A percentile compares a stretch with the other conserved stretches of the same genome.
Conservation (phyloP, 2,113 vertebrate species). For the Lepisosteus osseus region DNA sequence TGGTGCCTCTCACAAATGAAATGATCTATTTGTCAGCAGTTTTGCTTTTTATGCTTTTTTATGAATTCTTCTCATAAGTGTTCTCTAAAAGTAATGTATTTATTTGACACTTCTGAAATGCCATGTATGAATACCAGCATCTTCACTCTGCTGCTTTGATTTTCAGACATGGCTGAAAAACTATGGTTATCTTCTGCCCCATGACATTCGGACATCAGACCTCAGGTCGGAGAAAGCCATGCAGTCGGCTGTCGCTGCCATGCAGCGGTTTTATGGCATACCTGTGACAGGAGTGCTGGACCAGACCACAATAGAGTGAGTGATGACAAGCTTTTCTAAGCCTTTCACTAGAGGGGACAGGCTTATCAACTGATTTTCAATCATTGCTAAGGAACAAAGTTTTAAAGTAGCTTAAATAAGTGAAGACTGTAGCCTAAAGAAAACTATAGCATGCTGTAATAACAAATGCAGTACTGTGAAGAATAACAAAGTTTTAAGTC, state of each 20-base stretch:
- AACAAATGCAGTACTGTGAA: too few relatives aligned
- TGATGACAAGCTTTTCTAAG: conserved; percentile 9
- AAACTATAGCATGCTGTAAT: too few relatives aligned
- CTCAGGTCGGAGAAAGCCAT: conserved; percentile 82
- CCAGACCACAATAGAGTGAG: conserved; percentile 85
- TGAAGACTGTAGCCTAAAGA: too few relatives aligned
- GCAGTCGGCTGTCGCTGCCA: conserved; percentile 84
- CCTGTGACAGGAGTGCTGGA: conserved; percentile 85
- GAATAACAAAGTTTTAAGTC: too few relatives aligned
- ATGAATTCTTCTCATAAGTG: neutral
- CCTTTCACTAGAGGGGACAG: too few relatives aligned
- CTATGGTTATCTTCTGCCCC: conserved; percentile 85
- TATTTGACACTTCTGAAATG: neutral
- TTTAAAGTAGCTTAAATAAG: too few relatives aligned
- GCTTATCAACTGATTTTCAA: too few relatives aligned
- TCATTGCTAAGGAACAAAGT: too few relatives aligned
- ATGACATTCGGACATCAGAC: conserved; percentile 74
- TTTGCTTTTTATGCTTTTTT: neutral
- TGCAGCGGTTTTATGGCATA: conserved; percentile 90
- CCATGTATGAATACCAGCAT: neutral
- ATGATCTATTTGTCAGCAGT: neutral
- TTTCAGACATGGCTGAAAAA: conserved; percentile 86
- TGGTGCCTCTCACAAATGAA: neutral
- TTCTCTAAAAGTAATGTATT: neutral
- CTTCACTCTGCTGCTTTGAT: neutral